Evolutionary conservation across 2,888 invertebrate genomes (phyloP).

Genomic region (Pristionchus fissidentatus): DNA sequence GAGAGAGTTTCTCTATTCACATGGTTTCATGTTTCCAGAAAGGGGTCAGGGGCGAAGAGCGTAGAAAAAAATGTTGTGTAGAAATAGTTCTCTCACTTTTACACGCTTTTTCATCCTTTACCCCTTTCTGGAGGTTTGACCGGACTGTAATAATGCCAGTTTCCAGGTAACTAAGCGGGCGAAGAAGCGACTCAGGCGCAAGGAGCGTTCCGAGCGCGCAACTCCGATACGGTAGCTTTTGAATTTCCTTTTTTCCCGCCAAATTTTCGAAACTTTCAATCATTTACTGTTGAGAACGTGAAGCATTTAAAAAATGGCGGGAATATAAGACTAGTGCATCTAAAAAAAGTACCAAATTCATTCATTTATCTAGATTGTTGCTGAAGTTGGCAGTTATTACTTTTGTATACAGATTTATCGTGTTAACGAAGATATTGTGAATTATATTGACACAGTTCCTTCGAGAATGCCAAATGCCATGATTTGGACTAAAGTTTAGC

Average conservation of each 20-base stretch:
- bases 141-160: neutral
- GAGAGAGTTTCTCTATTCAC: too few relatives aligned
- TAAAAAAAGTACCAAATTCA: too few relatives aligned
- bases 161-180: conserved; percentile 77
- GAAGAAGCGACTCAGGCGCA: conserved; percentile 77
- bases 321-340: neutral
- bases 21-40: too few relatives aligned
- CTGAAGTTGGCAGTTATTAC: too few relatives aligned
- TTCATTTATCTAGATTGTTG: too few relatives aligned
- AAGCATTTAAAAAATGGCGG: neutral
- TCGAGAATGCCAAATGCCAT: too few relatives aligned
- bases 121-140: too few relatives aligned
- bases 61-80: neutral
- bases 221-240: conserved; percentile 75
- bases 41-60: too few relatives aligned
- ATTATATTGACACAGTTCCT: too few relatives aligned
- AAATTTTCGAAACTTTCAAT: conserved; percentile 2
- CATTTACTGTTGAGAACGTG: neutral
- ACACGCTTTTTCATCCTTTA: neutral
- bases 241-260: conserved; percentile 63
- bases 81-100: neutral
- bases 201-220: conserved; percentile 76
- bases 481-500: too few relatives aligned
- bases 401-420: too few relatives aligned
- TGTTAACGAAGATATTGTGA: too few relatives aligned